Evolutionary conservation across 2,797 vertebrate genomes (phyloP).

Genomic region (Petrocephalus sullivani): DNA sequence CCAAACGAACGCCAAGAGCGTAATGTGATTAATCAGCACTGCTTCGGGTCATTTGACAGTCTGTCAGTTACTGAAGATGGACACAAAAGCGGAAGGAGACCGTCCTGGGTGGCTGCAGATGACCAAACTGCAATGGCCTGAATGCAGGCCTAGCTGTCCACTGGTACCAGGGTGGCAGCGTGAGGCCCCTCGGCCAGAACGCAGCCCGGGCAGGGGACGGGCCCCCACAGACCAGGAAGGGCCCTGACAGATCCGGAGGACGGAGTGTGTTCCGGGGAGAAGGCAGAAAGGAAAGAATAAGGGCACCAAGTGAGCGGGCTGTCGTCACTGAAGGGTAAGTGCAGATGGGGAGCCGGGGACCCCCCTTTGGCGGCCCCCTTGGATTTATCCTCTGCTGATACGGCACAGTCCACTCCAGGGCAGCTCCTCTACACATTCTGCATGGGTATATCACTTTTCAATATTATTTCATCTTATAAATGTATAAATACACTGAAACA

Average conservation of each 20-base stretch:
- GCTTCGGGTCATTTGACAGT: not conserved
- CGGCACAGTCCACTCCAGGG: not conserved
- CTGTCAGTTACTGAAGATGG: not conserved
- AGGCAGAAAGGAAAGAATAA: not conserved
- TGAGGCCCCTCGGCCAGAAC: not conserved
- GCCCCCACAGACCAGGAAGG: not conserved
- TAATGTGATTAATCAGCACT: not conserved
- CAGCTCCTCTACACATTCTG: not conserved
- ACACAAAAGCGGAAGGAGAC: not conserved
- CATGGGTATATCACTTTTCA: constrained; percentile 31
- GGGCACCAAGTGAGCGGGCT: not conserved
- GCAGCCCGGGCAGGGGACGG: not conserved
- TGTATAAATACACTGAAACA: constrained; percentile 19
- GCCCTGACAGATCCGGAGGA: not conserved
- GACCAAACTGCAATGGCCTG: not conserved
- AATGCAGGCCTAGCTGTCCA: not conserved
- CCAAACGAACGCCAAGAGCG: not conserved
- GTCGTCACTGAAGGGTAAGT: not conserved
- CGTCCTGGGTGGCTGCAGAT: not conserved
- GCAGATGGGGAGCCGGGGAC: not conserved
- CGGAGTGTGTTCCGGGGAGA: not conserved
- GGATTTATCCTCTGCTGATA: not conserved
- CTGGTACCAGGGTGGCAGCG: not conserved
- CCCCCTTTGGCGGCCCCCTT: not conserved
- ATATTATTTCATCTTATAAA: constrained; percentile 20